Evolutionary conservation across 1,140 invertebrate genomes (phyloP).

Genomic region (Hormaphis cornu): DNA sequence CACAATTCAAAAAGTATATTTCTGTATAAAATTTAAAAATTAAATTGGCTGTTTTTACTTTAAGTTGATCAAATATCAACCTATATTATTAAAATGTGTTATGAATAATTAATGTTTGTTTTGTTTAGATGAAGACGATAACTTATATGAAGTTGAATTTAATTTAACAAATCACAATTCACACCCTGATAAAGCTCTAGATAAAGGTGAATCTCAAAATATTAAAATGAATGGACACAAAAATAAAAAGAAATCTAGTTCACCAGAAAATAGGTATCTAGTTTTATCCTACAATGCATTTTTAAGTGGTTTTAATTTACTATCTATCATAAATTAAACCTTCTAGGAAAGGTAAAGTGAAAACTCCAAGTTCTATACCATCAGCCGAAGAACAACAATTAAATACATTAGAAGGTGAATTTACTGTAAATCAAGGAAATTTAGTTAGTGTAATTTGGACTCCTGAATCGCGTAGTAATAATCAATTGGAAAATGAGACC

Average conservation of each 20-base stretch:
- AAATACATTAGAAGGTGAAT: conserved; percentile 28
- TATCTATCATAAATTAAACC: not conserved
- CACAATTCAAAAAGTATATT: no score
- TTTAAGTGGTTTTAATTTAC: not conserved
- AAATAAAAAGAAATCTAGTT: conserved; percentile 30
- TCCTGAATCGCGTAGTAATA: conserved; percentile 15
- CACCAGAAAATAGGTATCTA: conserved; percentile 26
- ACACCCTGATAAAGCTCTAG: conserved; percentile 17
- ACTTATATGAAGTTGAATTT: conserved; percentile 20
- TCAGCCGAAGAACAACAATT: conserved; percentile 27
- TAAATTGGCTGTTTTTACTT: no score
- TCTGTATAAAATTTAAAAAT: no score
- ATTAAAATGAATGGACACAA: conserved; percentile 23
- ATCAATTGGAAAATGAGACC: conserved; percentile 6
- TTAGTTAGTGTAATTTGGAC: conserved; percentile 26
- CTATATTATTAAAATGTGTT: not conserved
- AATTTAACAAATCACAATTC: conserved; percentile 28
- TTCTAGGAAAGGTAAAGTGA: conserved; percentile 17
- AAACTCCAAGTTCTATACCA: conserved; percentile 26
- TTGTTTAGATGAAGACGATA: conserved; percentile 29
- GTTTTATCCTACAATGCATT: not conserved
- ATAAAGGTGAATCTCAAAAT: conserved; percentile 26
- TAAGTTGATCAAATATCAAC: not conserved
- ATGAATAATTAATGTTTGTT: not conserved
- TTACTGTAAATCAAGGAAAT: conserved; percentile 26